Base-by-base conservation (phyloP, 1,140 invertebrate species). In the Oppia nitens region DNA sequence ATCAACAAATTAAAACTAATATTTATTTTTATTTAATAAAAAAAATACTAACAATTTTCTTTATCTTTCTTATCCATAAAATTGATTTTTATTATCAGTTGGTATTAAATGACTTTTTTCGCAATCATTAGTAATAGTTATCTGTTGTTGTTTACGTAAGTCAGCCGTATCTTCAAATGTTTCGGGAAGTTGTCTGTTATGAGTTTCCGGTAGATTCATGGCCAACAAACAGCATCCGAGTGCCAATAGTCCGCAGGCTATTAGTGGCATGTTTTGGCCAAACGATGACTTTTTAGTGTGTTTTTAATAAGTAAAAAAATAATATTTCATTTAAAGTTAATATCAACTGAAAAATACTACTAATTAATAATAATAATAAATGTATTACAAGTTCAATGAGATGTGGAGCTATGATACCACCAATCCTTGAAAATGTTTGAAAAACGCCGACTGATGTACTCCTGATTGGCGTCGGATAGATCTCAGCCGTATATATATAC, bases 141-240 rank as follows among this genome's bases (percentile, higher is more conserved):
- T n/a, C n/a, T n/a, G n/a, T n/a, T n/a, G n/a, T n/a, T n/a, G n/a
- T n/a, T n/a, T n/a, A n/a, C n/a, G 21, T 47, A 83, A 74, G 25
- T 75, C 74, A 68, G 81, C 80, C 1, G 81, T 81, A 63, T 84
- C 81, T 60, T 75, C 74, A 1, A 84, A 69, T 11, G 85, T 88
- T 71, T 91, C 85, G 17, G 87, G 88, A 49, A 92, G 73, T 69
- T 85, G 82, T 60, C 82, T 74, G 64, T 86, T 82, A 17, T 87
- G 74, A 0, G 87, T 92, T 74, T 92, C 87, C 0, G 88, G 88
- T 23, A 92, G 71, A 40, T 88, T 77, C n/a, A 91, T 74, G 49
- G 84, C 87, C 17, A 82, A 79, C 20, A 86, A 71, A 2, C 85
- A 87, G 29, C 87, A 87, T 4, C 82, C 75, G n/a, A 90, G 80